Percentiles rank a stretch among this genome's conserved stretches.
Evolutionary conservation across 2,113 vertebrate species (phyloP).

Genomic region (Circaetus gallicus): DNA sequence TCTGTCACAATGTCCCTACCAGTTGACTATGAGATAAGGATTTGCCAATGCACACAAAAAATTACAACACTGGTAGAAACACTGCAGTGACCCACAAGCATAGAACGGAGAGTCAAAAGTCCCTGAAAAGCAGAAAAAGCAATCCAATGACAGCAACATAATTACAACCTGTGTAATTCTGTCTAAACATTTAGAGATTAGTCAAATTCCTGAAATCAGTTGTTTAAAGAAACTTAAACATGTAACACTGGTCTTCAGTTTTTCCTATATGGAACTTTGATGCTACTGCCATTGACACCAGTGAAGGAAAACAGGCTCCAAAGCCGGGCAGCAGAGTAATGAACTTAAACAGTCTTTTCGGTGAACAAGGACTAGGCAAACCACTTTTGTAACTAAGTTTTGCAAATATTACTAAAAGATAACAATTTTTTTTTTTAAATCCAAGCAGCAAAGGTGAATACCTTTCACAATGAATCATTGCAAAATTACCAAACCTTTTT

Average conservation of each 20-base stretch:
- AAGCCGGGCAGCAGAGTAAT: not conserved
- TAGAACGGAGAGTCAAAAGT: slow-evolving; percentile 24
- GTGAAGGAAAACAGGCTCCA: not conserved
- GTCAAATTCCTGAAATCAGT: not conserved
- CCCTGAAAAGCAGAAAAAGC: slow-evolving; percentile 43
- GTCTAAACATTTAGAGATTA: not conserved
- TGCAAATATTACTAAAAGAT: slow-evolving; percentile 49
- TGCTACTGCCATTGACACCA: not conserved
- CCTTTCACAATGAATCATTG: slow-evolving; percentile 60
- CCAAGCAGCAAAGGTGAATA: slow-evolving; percentile 56
- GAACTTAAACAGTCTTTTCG: not conserved
- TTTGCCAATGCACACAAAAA: slow-evolving; percentile 56
- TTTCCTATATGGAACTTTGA: not conserved
- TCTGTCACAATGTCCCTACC: slow-evolving; percentile 39
- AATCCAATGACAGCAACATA: not conserved
- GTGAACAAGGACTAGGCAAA: slow-evolving; percentile 23
- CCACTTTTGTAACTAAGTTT: slow-evolving; percentile 42
- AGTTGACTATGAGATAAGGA: slow-evolving; percentile 35
- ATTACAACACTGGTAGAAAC: slow-evolving; percentile 44
- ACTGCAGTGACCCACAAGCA: not conserved
- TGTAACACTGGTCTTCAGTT: not conserved
- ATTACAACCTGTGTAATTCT: not conserved
- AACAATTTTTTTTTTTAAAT: slow-evolving; percentile 11
- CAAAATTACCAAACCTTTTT: slow-evolving; percentile 46
- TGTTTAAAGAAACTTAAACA: not conserved